Conservation (phyloP, 2,797 vertebrate species). For the Gallinago stenura region DNA sequence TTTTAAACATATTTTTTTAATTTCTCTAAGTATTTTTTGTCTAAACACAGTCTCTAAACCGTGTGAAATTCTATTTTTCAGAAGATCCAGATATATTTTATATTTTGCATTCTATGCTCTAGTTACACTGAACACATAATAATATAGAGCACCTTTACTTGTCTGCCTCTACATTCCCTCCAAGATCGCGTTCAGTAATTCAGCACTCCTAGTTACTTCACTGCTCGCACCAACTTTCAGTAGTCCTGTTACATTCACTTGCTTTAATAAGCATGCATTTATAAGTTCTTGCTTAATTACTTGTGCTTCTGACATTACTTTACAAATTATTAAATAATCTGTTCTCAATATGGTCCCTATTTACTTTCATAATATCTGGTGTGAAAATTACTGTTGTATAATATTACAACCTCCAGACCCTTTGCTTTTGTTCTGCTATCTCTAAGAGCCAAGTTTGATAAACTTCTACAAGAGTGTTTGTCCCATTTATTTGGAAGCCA, state of each 20-base stretch:
- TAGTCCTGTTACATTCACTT: neutral
- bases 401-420: neutral
- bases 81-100: neutral
- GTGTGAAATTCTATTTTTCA: neutral
- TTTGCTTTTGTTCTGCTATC: neutral
- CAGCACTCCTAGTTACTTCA: neutral
- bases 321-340: constrained; percentile 2
- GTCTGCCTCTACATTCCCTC: neutral
- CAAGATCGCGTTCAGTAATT: neutral
- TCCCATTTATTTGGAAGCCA: neutral
- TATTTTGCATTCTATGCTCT: neutral
- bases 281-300: neutral
- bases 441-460: neutral
- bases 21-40: neutral
- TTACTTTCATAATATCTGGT: neutral
- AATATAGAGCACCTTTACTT: neutral
- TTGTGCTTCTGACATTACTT: neutral
- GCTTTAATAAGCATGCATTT: neutral
- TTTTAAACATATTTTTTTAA: neutral
- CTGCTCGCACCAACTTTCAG: neutral
- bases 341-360: neutral
- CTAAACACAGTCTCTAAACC: neutral
- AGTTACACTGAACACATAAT: neutral
- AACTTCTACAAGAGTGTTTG: neutral
- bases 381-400: neutral